Base-by-base conservation (phyloP, 2,113 vertebrate genomes). In the Elaphurus davidianus region DNA sequence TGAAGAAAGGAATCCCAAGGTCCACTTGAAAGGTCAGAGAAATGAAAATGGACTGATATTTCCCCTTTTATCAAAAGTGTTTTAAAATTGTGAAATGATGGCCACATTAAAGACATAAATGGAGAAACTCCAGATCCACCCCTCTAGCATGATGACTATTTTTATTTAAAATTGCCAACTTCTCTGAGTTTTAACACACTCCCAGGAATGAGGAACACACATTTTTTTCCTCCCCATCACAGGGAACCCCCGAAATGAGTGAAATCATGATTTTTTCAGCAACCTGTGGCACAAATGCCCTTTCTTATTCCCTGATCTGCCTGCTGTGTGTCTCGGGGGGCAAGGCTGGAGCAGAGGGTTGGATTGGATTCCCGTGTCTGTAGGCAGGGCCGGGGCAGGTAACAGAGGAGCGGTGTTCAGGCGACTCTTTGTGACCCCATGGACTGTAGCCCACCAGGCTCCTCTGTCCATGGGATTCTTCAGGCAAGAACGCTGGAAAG, bases 391-490 rank as follows among this genome's bases (percentile, higher is more conserved):
- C 2, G 0, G 1, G 4, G 8, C 15, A 17, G 43, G 8, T 25
- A 71, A 16, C 15, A 4, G 1, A 1, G 15, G 54, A 47, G 45
- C 0, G 0, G 14, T 2, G 0, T 23, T 71, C 67, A 40, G n/a
- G 19, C 0, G 10, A 12, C n/a, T 12, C n/a, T 71, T 10, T 71
- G 67, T 0, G 19, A 12, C n/a, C n/a, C 67, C n/a, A 0, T 6
- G 19, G 19, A 12, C 67, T 23, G 19, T 12, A 4, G 67, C n/a
- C 67, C 9, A 1, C 19, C 5, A 6, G n/a, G n/a, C 64, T 71
- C 64, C 33, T 67, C 64, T 21, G 17, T 36, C 64, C 64, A 5
- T 67, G 64, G 17, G 9, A 36, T 36, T 71, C 64, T 71, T 17
- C n/a, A 21, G 64, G 64, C 9, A 71, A 36, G 64, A 71, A 23